Evolutionary conservation across 1,140 invertebrate genomes (phyloP), one percentile per base, ranked within the genome.

Genomic region (Zophobas morio): DNA sequence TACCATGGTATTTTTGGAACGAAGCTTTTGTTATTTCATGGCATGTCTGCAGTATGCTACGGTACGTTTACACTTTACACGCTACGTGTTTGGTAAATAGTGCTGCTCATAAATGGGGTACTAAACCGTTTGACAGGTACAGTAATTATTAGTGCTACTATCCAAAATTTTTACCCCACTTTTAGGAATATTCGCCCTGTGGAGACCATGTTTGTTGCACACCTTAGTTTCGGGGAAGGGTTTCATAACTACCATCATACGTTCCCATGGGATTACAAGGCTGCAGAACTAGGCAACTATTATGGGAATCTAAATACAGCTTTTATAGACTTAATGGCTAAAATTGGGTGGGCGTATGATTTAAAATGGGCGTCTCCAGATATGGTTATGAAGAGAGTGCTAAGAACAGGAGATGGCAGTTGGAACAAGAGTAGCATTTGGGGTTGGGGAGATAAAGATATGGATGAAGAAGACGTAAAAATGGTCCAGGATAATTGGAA

Each of bases 221-320:
- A 89, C 1, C 78, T 91, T 42, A 86, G 86, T 1, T 72, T 86
- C 1, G 91, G 91, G 1, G 91, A 92, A 87, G 93, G 93, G 1
- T 94, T 92, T 89, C 93, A 95, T 85, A 95, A 95, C 85, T 96
- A 94, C 85, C 94, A 96, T 82, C 94, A 95, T 82, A 89, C 90
- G 0, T 94, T 94, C 85, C 93, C 93, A 0, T 92, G 93, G 86
- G 87, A 88, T 54, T 94, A 94, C 85, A 89, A 90, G 60, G 90
- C 92, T 42, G 90, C 92, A 53, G 94, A 95, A 82, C 82, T 90
- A 74, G 88, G 88, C n/a, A 87, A 87, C 74, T 88, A 89, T 85
- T 88, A 89, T 8, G 88, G 90, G 8, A 98, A 97, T 84, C 84
- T 93, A 53, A 96, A 95, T 0, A 95, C 94, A 0, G 89, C 90